phyloP scores from a whole-genome alignment of 2,113 vertebrate species.

The Cyphomyrus plagiostoma region DNA sequence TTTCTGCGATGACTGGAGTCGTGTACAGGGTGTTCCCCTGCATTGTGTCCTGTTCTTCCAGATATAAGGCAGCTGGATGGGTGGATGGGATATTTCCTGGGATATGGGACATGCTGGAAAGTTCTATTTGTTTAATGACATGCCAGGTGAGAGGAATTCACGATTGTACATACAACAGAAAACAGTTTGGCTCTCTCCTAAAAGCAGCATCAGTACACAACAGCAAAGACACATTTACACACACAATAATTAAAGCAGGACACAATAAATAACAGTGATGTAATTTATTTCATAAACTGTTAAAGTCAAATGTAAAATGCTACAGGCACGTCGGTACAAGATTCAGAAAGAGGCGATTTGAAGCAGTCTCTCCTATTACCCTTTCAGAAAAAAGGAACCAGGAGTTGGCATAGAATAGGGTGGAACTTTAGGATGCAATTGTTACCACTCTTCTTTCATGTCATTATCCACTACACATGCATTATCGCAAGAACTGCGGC shows the following conservation, averaged over 20 bases:
- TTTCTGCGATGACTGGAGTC: not conserved
- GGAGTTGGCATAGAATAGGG: not conserved
- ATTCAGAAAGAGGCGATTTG: not conserved
- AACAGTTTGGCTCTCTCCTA: not conserved
- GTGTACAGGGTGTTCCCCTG: not conserved
- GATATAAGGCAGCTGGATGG: not conserved
- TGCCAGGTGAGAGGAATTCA: too few species aligned
- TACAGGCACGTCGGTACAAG: not conserved
- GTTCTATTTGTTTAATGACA: not conserved
- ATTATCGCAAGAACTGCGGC: not conserved
- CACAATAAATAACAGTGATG: not conserved
- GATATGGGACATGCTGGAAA: not conserved
- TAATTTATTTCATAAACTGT: not conserved
- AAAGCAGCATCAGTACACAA: not conserved
- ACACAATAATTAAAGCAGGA: not conserved
- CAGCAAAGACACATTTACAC: not conserved
- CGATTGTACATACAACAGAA: not conserved
- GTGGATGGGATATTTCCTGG: not conserved
- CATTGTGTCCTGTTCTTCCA: not conserved
- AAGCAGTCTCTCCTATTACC: not conserved
- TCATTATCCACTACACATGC: not conserved
- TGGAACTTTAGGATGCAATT: not conserved
- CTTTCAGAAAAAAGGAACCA: not conserved
- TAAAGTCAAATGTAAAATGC: not conserved
- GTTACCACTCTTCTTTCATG: not conserved